phyloP scores from a whole-genome alignment of 1,140 invertebrate species.

The Ptiloglossa arizonensis region DNA sequence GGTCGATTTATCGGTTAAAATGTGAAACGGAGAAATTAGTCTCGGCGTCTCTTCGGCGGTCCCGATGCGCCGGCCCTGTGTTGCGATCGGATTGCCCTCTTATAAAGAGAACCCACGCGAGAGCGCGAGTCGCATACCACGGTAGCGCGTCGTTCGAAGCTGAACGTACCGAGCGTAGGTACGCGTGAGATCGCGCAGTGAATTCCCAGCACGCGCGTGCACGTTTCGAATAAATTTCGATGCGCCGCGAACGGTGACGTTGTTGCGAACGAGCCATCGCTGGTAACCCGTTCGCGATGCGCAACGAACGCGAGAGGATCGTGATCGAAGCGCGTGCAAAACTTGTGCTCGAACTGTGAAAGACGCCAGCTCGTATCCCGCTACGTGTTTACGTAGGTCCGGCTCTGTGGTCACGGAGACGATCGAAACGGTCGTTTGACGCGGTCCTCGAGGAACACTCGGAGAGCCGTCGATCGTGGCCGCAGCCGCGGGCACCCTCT shows the following conservation, averaged over 20 bases:
- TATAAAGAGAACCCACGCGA: constrained; percentile 70
- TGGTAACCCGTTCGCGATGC: not conserved
- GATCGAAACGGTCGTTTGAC: constrained; percentile 26
- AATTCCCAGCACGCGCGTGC: constrained; percentile 24
- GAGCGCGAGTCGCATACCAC: constrained; percentile 62
- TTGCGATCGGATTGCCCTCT: constrained; percentile 49
- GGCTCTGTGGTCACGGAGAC: constrained; percentile 28
- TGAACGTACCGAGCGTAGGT: constrained; percentile 9
- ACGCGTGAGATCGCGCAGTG: constrained; percentile 27
- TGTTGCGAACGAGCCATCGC: no score
- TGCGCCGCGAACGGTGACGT: constrained; percentile 9
- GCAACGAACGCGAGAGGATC: not conserved
- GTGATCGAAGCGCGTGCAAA: not conserved
- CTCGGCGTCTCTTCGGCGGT: no score
- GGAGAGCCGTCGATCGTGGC: not conserved
- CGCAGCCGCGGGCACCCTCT: no score
- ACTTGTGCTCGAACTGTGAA: constrained; percentile 30
- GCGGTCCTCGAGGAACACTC: not conserved
- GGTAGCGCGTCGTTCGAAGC: constrained; percentile 48
- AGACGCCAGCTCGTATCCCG: not conserved
- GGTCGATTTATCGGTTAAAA: no score
- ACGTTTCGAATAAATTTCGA: not conserved
- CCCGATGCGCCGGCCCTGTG: constrained; percentile 28
- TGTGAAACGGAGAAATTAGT: no score
- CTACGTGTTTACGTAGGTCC: constrained; percentile 30